phyloP scores from a whole-genome alignment of 2,888 invertebrate genomes.

The Cactoblastis cactorum region DNA sequence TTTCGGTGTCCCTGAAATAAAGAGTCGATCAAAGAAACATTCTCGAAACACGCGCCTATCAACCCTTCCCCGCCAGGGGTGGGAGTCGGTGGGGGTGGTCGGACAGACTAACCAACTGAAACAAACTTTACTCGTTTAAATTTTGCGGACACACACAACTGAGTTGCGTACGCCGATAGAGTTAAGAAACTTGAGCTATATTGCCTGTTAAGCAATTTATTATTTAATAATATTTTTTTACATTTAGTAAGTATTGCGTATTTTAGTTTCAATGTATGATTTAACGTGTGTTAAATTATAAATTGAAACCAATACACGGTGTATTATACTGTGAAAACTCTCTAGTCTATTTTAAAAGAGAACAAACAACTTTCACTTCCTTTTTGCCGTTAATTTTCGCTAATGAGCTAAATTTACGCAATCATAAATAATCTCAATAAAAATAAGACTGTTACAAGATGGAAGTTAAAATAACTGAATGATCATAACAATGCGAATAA shows the following conservation, averaged over 20 bases:
- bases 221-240: constrained; percentile 42
- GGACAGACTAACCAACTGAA: constrained; percentile 70
- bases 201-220: constrained; percentile 50
- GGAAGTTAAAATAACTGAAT: background rate
- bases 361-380: too few species aligned
- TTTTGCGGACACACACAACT: constrained; percentile 61
- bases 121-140: constrained; percentile 79
- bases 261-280: too few species aligned
- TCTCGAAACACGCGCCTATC: constrained; percentile 51
- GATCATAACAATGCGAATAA: background rate
- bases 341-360: too few species aligned
- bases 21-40: constrained; percentile 6
- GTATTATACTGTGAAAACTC: too few species aligned
- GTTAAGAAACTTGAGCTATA: constrained; percentile 57
- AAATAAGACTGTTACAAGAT: too few species aligned
- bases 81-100: constrained; percentile 34
- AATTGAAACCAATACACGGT: too few species aligned
- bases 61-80: constrained; percentile 38
- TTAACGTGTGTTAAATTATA: background rate
- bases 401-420: too few species aligned
- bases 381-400: too few species aligned
- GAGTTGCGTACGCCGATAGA: constrained; percentile 58
- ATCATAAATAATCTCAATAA: too few species aligned
- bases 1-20: constrained; percentile 10
- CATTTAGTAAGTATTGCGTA: too few species aligned